Conservation (phyloP, 2,797 vertebrate species). For the Onychomys arenicola region DNA sequence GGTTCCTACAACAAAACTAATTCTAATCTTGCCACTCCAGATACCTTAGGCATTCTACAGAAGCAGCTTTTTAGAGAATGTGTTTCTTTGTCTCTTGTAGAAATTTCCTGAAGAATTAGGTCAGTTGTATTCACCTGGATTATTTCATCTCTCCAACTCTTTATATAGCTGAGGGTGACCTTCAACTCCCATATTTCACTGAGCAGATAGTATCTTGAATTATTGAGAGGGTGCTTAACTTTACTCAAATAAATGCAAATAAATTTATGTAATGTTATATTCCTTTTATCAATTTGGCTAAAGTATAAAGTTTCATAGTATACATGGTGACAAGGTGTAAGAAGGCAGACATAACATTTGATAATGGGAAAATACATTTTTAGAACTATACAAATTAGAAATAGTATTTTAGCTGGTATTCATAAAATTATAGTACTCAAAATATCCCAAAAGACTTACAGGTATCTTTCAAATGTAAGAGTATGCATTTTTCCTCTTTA, state of each 20-base stretch:
- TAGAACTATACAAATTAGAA: background rate
- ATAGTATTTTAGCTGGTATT: background rate
- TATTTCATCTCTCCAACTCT: background rate
- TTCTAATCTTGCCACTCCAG: background rate
- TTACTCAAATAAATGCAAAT: background rate
- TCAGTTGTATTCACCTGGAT: background rate
- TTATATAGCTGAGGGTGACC: background rate
- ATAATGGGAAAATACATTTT: background rate
- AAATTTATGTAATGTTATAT: background rate
- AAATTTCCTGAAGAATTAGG: background rate
- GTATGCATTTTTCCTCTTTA: background rate
- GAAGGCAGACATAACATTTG: background rate
- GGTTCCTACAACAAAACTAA: background rate
- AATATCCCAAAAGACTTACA: background rate
- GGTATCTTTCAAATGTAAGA: background rate
- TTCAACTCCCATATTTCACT: background rate
- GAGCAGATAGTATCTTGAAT: background rate
- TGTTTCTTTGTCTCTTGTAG: background rate
- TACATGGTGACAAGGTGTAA: background rate
- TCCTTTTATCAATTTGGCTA: background rate
- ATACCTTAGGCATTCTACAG: background rate
- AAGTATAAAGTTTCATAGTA: background rate
- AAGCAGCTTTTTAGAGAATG: background rate
- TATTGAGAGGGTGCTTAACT: background rate
- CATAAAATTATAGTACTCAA: background rate